A percentile compares a stretch with the other conserved stretches of the same genome.
These are phyloP conservation scores for Drosophila cardini DNA, from an alignment of 1,140 invertebrate species.

Conservation along the genomic window DNA sequence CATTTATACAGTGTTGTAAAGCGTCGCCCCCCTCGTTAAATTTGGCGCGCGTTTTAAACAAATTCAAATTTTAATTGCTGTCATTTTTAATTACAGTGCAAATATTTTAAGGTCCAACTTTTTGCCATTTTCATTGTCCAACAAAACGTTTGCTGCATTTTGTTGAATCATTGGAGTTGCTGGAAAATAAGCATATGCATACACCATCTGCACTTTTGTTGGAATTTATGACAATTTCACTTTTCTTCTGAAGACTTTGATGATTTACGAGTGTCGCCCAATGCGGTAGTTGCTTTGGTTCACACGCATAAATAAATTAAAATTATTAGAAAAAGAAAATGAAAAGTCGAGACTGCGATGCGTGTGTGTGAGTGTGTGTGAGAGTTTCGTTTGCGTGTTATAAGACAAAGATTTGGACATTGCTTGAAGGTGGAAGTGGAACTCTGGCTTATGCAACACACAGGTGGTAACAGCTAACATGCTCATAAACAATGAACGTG, in stretches of 20 bases:
- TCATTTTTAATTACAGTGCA: constrained; percentile 2
- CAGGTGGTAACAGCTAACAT: constrained; percentile 33
- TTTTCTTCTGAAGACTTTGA: constrained; percentile 25
- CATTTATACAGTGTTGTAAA: constrained; percentile 22
- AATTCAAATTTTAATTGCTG: neutral
- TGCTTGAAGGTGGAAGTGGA: constrained; percentile 19
- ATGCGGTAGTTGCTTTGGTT: constrained; percentile 39
- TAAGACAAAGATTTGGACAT: constrained; percentile 16
- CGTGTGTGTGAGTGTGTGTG: constrained; percentile 7
- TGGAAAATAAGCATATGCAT: constrained; percentile 5
- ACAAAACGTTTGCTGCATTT: neutral
- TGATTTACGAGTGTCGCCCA: constrained; percentile 55
- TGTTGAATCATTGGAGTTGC: constrained; percentile 10
- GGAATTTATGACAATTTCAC: constrained; percentile 46
- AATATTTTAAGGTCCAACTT: constrained; percentile 4
- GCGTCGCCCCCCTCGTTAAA: too few species aligned
- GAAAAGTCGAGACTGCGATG: constrained; percentile 9
- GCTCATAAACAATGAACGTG: constrained; percentile 25
- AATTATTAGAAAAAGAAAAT: constrained; percentile 60
- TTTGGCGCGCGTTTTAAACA: constrained; percentile 18
- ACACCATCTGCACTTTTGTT: constrained; percentile 6
- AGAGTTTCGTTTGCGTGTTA: constrained; percentile 55
- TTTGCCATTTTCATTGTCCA: constrained; percentile 12
- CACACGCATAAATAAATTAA: constrained; percentile 75
- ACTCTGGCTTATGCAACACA: constrained; percentile 52